Conservation (phyloP, 2,797 vertebrate species). For the Anas capensis region DNA sequence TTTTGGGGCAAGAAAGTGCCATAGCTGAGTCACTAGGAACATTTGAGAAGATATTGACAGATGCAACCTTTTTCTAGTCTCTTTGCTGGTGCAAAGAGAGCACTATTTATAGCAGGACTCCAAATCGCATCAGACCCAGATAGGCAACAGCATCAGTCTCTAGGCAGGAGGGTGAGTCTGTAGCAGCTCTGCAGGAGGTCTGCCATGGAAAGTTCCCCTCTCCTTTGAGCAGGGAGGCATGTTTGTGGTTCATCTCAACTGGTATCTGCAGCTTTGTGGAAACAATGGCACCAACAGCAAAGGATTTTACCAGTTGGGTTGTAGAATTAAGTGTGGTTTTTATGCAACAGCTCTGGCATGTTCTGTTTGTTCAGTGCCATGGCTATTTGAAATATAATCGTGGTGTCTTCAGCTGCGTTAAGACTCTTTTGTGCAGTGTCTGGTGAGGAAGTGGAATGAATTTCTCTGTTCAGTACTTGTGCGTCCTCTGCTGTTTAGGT, state of each 20-base stretch:
- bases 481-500: background rate
- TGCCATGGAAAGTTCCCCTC: background rate
- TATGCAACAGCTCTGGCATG: background rate
- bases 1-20: background rate
- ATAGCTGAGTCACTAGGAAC: background rate
- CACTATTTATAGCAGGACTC: background rate
- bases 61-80: background rate
- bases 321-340: background rate
- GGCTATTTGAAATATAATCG: background rate
- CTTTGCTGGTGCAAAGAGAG: background rate
- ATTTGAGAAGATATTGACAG: background rate
- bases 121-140: background rate
- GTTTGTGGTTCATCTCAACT: background rate
- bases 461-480: background rate
- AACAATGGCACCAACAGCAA: background rate
- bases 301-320: background rate
- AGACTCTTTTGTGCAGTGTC: background rate
- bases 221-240: background rate
- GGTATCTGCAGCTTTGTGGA: background rate
- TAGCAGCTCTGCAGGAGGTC: background rate
- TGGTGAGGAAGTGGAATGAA: background rate
- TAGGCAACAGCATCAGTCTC: background rate
- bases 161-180: background rate
- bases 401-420: background rate
- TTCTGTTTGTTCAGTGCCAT: background rate